Conservation (phyloP, 2,797 vertebrate genomes). For the Propithecus perrieri region DNA sequence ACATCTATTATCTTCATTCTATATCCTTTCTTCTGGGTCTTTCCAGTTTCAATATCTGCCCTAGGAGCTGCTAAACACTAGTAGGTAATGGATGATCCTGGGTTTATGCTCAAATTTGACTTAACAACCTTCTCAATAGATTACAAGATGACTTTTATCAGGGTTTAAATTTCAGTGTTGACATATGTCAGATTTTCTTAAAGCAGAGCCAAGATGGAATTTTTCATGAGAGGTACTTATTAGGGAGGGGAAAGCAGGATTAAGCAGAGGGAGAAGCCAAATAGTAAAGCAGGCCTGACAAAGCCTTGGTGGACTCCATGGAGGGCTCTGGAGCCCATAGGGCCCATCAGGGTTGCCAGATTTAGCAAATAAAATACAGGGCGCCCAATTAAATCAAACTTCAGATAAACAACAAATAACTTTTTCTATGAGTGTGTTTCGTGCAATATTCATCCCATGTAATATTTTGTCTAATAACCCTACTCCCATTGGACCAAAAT, state of each 20-base stretch:
- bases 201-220: neutral
- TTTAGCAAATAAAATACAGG: slow-evolving; percentile 11
- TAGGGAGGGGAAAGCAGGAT: neutral
- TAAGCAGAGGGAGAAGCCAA: neutral
- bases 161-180: neutral
- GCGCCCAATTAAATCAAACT: neutral
- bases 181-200: neutral
- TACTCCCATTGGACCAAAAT: neutral
- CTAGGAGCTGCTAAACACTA: neutral
- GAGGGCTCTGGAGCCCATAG: neutral
- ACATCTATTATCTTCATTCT: neutral
- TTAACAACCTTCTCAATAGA: slow-evolving; percentile 3
- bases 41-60: neutral
- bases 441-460: neutral
- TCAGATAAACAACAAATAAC: neutral
- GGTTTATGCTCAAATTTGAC: slow-evolving; percentile 43
- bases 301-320: neutral
- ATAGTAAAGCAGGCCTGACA: neutral
- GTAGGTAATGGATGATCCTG: neutral
- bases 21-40: neutral
- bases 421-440: neutral
- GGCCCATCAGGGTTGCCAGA: neutral
- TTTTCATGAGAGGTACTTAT: neutral
- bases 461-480: neutral
- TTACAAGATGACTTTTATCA: neutral